Conservation (phyloP, 2,797 vertebrate species). For the Pseudochirops corinnae region DNA sequence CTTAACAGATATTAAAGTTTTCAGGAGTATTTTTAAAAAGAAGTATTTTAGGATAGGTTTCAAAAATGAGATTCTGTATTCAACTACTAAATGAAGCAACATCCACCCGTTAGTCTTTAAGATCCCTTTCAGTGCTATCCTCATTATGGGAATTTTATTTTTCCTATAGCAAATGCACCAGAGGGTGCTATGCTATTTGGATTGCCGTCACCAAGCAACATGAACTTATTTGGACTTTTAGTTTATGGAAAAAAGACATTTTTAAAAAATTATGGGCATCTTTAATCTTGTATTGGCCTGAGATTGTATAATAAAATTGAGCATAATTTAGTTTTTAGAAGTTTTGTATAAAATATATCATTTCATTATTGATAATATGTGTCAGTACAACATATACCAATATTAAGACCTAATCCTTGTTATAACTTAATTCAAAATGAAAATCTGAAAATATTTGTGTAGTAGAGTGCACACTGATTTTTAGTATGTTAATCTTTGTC, state of each 20-base stretch:
- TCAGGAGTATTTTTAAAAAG: slow-evolving; percentile 61
- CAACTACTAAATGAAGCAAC: slow-evolving; percentile 45
- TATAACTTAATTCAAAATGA: slow-evolving; percentile 9
- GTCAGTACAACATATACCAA: slow-evolving; percentile 16
- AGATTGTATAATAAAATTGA: slow-evolving; percentile 68
- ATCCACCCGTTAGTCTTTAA: slow-evolving; percentile 50
- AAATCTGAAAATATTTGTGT: background rate
- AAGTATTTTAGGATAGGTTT: slow-evolving; percentile 62
- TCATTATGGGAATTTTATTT: slow-evolving; percentile 65
- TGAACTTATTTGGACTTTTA: slow-evolving; percentile 69
- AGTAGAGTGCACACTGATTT: slow-evolving; percentile 9
- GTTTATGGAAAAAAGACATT: slow-evolving; percentile 55
- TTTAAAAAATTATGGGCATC: slow-evolving; percentile 55
- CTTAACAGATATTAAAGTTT: slow-evolving; percentile 36
- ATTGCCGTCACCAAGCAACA: slow-evolving; percentile 64
- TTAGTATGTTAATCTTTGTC: slow-evolving; percentile 12
- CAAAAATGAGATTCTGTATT: slow-evolving; percentile 24
- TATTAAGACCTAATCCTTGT: slow-evolving; percentile 42
- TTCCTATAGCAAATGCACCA: slow-evolving; percentile 81
- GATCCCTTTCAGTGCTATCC: slow-evolving; percentile 57
- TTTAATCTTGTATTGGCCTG: slow-evolving; percentile 52
- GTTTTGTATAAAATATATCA: slow-evolving; percentile 4
- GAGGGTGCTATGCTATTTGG: slow-evolving; percentile 86
- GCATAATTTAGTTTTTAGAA: slow-evolving; percentile 51
- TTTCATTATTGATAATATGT: slow-evolving; percentile 6